Base-by-base conservation (phyloP, 2,888 invertebrate genomes). In the Serripes groenlandicus region DNA sequence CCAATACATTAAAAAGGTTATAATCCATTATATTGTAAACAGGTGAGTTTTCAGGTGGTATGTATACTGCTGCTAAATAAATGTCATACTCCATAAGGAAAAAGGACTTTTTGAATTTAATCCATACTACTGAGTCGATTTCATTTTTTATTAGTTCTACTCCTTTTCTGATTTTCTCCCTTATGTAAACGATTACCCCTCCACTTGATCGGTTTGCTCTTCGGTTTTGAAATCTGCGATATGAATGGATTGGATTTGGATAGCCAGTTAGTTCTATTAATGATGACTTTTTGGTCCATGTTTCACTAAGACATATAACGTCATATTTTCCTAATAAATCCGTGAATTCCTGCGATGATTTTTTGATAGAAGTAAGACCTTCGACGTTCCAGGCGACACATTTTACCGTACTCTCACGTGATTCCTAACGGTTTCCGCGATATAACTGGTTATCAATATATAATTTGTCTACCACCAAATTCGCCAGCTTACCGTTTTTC, bases 1-100 rank as follows among this genome's bases (percentile, higher is more conserved):
- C 72, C 52, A 83, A 54, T 21, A 70, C 21, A 9, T 37, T 52
- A 70, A 78, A 82, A 15, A 81, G 21, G 64, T 82, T 58, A 60
- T 64, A 49, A 30, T 78, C 54, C 23, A 66, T 23, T 18, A 71
- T n/a, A 54, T 69, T 71, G 35, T 80, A 42, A 5, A 52, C 71
- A n/a, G 79, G 80, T 18, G 75, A 71, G 18, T 70, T 32, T 32
- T 75, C 66, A n/a, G 54, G 26, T 72, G 72, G 62, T 28, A 78
- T 37, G 66, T 72, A 49, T 30, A 64, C 32, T 30, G 34, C 64
- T 23, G n/a, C 18, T 18, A 64, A 30, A 23, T 64, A 64, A 28
- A 37, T 37, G 37, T 68, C 68, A 37, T 37, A 7, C 23, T 68
- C 42, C 7, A 23, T 37, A 7, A 28, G n/a, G 34, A 68, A 68